These are phyloP conservation scores for Dendrophyllia cribrosa DNA, from an alignment of 64 coral and sea anemone species.

Conservation along the genomic window DNA sequence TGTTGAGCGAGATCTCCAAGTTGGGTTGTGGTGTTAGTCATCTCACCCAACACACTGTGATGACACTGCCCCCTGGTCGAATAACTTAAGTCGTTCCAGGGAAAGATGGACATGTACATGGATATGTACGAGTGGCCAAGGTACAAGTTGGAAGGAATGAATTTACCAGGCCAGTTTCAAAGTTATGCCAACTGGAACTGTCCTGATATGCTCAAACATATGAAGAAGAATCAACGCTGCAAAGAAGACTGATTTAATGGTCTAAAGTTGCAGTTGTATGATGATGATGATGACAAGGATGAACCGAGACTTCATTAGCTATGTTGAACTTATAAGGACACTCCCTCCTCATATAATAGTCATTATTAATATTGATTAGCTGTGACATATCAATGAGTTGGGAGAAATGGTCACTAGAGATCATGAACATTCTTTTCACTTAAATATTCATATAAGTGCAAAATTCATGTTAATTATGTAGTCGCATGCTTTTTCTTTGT, in stretches of 20 bases:
- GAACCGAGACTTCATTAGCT: neutral
- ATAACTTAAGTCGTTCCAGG: constrained; percentile 34
- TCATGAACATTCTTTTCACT: too few species aligned
- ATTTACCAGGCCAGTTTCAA: constrained; percentile 4
- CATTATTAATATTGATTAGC: too few species aligned
- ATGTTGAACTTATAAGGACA: neutral
- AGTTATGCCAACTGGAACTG: constrained; percentile 32
- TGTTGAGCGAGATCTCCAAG: constrained; percentile 5
- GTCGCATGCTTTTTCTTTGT: too few species aligned
- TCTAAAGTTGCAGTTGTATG: too few species aligned
- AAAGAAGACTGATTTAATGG: too few species aligned
- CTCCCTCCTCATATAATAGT: too few species aligned
- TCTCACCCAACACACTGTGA: constrained; percentile 8
- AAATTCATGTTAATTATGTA: too few species aligned
- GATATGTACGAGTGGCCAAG: neutral
- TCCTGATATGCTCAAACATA: constrained; percentile 4
- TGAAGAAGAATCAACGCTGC: too few species aligned
- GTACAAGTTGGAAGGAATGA: constrained; percentile 26
- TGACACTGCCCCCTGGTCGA: constrained; percentile 60
- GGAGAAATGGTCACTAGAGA: neutral
- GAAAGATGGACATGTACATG: constrained; percentile 29
- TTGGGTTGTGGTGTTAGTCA: constrained; percentile 51
- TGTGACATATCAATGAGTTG: neutral
- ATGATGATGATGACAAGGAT: constrained; percentile 9
- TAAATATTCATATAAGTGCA: too few species aligned